Conservation (phyloP, 2,113 vertebrate species). For the Boleophthalmus pectinirostris region DNA sequence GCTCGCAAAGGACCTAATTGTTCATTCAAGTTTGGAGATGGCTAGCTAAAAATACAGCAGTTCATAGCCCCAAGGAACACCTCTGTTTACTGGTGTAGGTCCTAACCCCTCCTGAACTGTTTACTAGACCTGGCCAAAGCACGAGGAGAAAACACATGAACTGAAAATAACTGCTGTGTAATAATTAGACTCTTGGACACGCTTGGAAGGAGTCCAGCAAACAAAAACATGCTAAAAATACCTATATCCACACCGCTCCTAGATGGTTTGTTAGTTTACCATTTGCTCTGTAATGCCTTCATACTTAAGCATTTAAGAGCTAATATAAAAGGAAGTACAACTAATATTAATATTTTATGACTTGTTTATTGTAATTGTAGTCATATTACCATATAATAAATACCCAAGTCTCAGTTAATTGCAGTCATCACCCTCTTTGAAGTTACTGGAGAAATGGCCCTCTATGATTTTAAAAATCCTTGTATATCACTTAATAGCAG, state of each 20-base stretch:
- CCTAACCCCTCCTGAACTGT: constrained; percentile 73
- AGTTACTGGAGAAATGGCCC: background rate
- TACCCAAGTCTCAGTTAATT: background rate
- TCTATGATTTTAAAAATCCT: background rate
- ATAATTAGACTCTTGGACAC: constrained; percentile 64
- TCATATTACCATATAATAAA: background rate
- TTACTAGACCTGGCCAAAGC: constrained; percentile 59
- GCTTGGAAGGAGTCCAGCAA: constrained; percentile 63
- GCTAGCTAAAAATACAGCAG: constrained; percentile 73
- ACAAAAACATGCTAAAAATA: constrained; percentile 79
- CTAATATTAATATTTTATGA: background rate
- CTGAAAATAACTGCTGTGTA: constrained; percentile 74
- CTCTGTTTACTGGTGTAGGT: constrained; percentile 70
- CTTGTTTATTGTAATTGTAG: background rate
- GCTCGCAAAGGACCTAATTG: constrained; percentile 72
- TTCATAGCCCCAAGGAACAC: constrained; percentile 64
- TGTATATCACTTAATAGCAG: too few relatives aligned
- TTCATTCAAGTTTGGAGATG: constrained; percentile 70
- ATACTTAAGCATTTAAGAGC: constrained; percentile 41
- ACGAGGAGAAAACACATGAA: constrained; percentile 52
- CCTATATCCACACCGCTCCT: constrained; percentile 40
- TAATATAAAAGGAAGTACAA: background rate
- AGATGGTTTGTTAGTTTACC: constrained; percentile 60
- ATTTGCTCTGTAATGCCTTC: constrained; percentile 32
- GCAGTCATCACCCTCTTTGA: background rate